phyloP scores from a whole-genome alignment of 2,113 vertebrate genomes.

The Malurus cyaneus region DNA sequence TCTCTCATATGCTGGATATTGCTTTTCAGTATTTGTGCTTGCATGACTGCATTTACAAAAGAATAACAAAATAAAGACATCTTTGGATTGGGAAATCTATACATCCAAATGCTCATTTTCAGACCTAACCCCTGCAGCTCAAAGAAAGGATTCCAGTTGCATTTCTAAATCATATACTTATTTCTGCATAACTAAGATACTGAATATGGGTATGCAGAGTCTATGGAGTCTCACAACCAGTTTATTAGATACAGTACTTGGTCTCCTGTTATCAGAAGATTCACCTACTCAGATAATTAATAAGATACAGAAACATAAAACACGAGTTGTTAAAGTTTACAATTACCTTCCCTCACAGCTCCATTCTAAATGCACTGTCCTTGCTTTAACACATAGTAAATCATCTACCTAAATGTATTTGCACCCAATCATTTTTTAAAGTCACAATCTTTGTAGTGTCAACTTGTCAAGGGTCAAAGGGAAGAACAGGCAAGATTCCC shows the following conservation, averaged over 20 bases:
- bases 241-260: not conserved
- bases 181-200: not conserved
- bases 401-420: slow-evolving; percentile 86
- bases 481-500: slow-evolving; percentile 84
- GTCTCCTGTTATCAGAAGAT: slow-evolving; percentile 29
- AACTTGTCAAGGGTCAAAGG: slow-evolving; percentile 90
- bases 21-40: not conserved
- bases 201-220: not conserved
- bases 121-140: slow-evolving; percentile 17
- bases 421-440: slow-evolving; percentile 88
- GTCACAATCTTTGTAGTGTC: slow-evolving; percentile 87
- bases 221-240: not conserved
- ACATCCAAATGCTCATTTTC: not conserved
- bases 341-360: slow-evolving; percentile 66
- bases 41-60: not conserved
- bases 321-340: slow-evolving; percentile 70
- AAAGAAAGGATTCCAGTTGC: not conserved
- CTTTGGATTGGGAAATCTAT: not conserved
- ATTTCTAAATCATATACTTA: not conserved
- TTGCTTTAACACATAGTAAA: slow-evolving; percentile 84
- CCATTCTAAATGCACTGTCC: slow-evolving; percentile 65
- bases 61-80: not conserved
- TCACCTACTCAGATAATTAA: slow-evolving; percentile 71
- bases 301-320: slow-evolving; percentile 67
- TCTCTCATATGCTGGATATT: not conserved